Evolutionary conservation across 2,888 invertebrate species (phyloP), one percentile per base, ranked within the genome.

Genomic region (Metacarcinus magister): DNA sequence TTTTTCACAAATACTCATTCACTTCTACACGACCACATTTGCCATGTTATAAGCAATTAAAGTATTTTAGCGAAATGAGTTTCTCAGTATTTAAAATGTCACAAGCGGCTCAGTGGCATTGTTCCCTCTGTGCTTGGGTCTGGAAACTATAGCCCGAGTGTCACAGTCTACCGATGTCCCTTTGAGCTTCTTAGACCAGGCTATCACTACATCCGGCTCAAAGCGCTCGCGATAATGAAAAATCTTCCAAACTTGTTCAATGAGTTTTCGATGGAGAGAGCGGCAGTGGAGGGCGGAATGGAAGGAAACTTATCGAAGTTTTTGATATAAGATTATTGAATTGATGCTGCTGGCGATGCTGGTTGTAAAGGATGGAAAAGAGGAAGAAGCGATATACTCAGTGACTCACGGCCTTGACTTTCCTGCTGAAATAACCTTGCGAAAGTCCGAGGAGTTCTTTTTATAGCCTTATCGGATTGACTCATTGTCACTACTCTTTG

Each of bases 201-300:
- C 89, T 10, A 89, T 39, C 44, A 44, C 89, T 28, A 39, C 32
- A 89, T 28, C 91, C 23, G 46, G 91, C 91, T 46, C 91, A 28
- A 46, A 92, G 91, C 44, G 44, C 46, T n/a, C 43, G 46, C 43
- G 48, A 92, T 92, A 92, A 92, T 92, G 91, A 92, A 92, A 92
- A 92, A 92, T 92, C 91, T 92, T 92, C 91, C 44, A 92, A 92
- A 92, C n/a, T 92, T 43, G 43, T 92, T 43, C n/a, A 92, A 46
- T 46, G 46, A 92, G 91, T 92, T 92, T 92, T 92, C 44, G 91
- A 92, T 92, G 91, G 91, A 23, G 48, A 92, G 91, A 46, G 91
- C 91, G 43, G 91, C 46, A 92, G 46, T 92, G 46, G 19, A 46
- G 91, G 43, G 44, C 19, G 46, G 91, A 16, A 46, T 92, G 43